phyloP scores from a whole-genome alignment of 2,113 vertebrate species.

The Lanius ludovicianus region DNA sequence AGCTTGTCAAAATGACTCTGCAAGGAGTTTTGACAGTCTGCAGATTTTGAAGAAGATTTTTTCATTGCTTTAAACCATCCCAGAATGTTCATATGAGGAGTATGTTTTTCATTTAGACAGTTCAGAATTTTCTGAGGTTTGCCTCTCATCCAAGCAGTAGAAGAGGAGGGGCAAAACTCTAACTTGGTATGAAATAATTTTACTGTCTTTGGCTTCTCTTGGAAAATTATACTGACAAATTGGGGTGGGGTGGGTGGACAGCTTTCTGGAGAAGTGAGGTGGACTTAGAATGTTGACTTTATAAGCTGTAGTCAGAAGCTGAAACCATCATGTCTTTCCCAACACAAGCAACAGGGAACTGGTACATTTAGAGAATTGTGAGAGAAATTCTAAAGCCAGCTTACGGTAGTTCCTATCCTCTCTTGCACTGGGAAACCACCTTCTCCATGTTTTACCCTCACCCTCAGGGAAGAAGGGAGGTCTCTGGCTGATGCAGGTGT shows the following conservation, averaged over 20 bases:
- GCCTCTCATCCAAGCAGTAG: neutral
- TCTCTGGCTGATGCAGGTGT: neutral
- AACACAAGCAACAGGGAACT: neutral
- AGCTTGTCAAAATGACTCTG: constrained; percentile 43
- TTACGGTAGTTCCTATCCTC: neutral
- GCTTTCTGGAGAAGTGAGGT: neutral
- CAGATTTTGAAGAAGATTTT: neutral
- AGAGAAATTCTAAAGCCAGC: neutral
- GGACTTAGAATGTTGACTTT: neutral
- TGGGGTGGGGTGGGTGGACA: neutral
- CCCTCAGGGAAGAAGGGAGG: neutral
- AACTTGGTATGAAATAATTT: neutral
- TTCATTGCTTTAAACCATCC: neutral
- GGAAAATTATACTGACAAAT: neutral
- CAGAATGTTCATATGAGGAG: neutral
- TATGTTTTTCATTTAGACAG: neutral
- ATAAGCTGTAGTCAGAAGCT: neutral
- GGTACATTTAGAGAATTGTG: fast-evolving
- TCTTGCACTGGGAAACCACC: fast-evolving
- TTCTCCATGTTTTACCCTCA: neutral
- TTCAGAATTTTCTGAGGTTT: neutral
- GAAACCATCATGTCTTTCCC: neutral
- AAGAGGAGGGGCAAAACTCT: neutral
- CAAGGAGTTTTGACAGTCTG: neutral
- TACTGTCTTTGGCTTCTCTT: neutral